phyloP scores from a whole-genome alignment of 2,888 invertebrate species.

The Taphrorychus bicolor region DNA sequence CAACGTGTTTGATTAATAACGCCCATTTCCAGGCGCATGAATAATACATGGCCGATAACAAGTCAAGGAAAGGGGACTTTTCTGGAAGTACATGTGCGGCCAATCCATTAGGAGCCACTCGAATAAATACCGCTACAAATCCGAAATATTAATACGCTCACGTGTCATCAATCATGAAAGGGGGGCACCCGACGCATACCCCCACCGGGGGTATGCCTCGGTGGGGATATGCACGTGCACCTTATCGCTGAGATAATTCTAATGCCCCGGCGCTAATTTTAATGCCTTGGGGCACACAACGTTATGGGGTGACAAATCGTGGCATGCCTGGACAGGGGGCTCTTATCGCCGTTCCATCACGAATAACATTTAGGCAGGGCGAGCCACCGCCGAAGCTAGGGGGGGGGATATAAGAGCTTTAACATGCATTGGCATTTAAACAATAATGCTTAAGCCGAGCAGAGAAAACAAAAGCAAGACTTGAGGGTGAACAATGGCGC shows the following conservation, averaged over 20 bases:
- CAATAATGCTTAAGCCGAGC: neutral
- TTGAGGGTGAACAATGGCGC: constrained; percentile 21
- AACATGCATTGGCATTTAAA: neutral
- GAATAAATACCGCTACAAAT: neutral
- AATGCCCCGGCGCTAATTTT: constrained; percentile 55
- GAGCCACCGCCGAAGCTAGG: neutral
- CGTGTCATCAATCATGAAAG: constrained; percentile 1
- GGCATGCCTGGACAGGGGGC: constrained; percentile 7
- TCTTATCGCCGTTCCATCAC: constrained; percentile 16
- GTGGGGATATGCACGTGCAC: constrained; percentile 26
- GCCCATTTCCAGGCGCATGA: constrained; percentile 35
- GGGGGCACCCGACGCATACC: neutral
- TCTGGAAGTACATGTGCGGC: neutral
- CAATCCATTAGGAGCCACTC: neutral
- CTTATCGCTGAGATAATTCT: constrained; percentile 39
- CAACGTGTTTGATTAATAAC: constrained; percentile 36
- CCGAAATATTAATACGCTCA: neutral
- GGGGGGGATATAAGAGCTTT: neutral
- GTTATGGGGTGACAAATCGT: constrained; percentile 37
- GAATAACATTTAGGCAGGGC: constrained; percentile 8
- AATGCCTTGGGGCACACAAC: constrained; percentile 59
- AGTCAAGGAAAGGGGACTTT: constrained; percentile 6
- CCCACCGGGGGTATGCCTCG: constrained; percentile 1
- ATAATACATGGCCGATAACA: constrained; percentile 35
- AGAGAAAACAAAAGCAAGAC: neutral